Evolutionary conservation across 2,797 vertebrate genomes (phyloP).

Genomic region (Molossus alvarezi): DNA sequence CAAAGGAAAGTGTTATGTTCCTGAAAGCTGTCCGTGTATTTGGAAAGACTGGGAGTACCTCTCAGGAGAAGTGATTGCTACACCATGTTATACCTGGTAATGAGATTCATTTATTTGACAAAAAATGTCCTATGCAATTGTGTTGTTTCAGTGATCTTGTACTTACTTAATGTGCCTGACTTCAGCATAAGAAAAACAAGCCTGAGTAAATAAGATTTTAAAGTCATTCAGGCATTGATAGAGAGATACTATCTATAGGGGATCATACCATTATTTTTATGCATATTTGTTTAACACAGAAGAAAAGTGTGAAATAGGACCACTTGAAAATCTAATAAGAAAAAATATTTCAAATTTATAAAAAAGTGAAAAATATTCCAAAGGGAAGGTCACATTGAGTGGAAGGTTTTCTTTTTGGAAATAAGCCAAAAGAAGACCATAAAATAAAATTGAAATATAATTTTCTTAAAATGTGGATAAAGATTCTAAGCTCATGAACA

Average conservation of each 20-base stretch:
- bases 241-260: background rate
- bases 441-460: conserved; percentile 16
- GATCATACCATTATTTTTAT: background rate
- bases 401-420: conserved; percentile 25
- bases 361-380: conserved; percentile 11
- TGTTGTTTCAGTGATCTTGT: background rate
- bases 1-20: conserved; percentile 95
- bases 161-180: background rate
- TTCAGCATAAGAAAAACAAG: conserved; percentile 27
- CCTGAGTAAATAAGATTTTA: background rate
- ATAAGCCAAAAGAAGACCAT: background rate
- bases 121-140: background rate
- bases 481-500: conserved; percentile 35
- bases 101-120: background rate
- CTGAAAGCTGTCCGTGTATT: conserved; percentile 97
- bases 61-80: conserved; percentile 97
- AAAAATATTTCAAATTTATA: background rate
- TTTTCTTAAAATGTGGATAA: conserved; percentile 11
- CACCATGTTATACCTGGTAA: conserved; percentile 97
- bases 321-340: conserved; percentile 21
- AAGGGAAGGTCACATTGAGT: conserved; percentile 29
- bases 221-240: background rate
- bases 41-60: conserved; percentile 98
- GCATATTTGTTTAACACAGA: background rate
- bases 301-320: background rate